Conservation (phyloP, 1,140 invertebrate species). For the Drosophila micromelanica region DNA sequence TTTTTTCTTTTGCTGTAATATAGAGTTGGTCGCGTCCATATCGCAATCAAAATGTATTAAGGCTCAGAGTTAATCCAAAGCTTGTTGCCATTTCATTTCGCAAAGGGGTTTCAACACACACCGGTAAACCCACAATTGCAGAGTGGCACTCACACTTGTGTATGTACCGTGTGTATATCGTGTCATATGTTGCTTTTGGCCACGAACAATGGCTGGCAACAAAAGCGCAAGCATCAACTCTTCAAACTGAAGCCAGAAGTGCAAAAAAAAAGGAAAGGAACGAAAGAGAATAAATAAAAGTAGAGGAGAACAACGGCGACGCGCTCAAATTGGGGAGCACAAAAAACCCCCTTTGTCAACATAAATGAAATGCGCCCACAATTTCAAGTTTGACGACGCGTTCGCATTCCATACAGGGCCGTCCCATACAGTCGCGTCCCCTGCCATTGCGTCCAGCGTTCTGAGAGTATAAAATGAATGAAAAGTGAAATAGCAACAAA, state of each 20-base stretch:
- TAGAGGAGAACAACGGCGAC: slow-evolving; percentile 21
- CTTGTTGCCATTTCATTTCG: slow-evolving; percentile 42
- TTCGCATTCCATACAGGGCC: slow-evolving; percentile 14
- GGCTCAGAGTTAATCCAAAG: slow-evolving; percentile 31
- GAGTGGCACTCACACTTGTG: slow-evolving; percentile 3
- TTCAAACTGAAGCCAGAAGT: slow-evolving; percentile 66
- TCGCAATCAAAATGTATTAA: slow-evolving; percentile 31
- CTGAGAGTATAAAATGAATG: slow-evolving; percentile 75
- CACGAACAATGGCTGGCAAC: slow-evolving; percentile 61
- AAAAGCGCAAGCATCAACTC: slow-evolving; percentile 77
- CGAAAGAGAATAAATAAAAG: slow-evolving; percentile 24
- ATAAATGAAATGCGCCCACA: slow-evolving; percentile 81
- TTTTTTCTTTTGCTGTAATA: neutral
- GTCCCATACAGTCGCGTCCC: slow-evolving; percentile 9
- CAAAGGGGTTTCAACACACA: slow-evolving; percentile 6
- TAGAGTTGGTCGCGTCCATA: neutral
- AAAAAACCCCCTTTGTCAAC: slow-evolving; percentile 79
- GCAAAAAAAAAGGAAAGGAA: slow-evolving; percentile 30
- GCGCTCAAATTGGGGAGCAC: slow-evolving; percentile 65
- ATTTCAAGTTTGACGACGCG: slow-evolving; percentile 73
- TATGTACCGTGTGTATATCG: slow-evolving; percentile 16
- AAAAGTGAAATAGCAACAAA: slow-evolving; percentile 67
- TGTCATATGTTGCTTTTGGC: slow-evolving; percentile 68
- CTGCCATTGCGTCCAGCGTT: slow-evolving; percentile 20
- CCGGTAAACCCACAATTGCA: neutral